These are phyloP conservation scores for Oscheius myriophilus DNA, from an alignment of 2,888 invertebrate species.

Conservation along the genomic window DNA sequence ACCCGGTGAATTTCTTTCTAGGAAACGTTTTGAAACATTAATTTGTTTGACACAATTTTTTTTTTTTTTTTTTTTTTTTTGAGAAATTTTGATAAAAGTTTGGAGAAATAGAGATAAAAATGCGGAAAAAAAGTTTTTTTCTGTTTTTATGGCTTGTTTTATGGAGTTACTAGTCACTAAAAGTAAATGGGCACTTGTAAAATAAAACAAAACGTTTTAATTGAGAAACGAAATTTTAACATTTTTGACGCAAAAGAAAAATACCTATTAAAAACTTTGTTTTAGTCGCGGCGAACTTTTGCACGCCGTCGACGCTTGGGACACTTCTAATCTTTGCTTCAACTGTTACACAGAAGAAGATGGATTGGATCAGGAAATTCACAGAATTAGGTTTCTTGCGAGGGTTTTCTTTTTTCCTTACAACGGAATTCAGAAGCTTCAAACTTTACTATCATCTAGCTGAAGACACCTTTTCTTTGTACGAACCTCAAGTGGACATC, in stretches of 20 bases:
- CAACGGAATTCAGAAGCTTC: conserved; percentile 30
- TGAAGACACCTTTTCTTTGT: conserved; percentile 44
- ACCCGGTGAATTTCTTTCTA: no score
- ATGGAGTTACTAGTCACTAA: no score
- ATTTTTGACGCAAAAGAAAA: neutral
- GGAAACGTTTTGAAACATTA: no score
- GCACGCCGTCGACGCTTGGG: conserved; percentile 18
- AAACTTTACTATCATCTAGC: conserved; percentile 46
- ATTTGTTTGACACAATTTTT: no score
- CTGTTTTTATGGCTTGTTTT: no score
- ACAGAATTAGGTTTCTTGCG: conserved; percentile 33
- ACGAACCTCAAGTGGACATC: conserved; percentile 49
- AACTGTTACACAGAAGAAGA: conserved; percentile 50
- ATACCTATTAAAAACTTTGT: neutral
- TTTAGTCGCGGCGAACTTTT: conserved; percentile 28
- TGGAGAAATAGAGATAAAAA: no score
- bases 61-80: no score
- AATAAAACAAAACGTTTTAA: no score
- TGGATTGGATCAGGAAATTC: conserved; percentile 44
- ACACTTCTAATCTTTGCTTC: conserved; percentile 38
- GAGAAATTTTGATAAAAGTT: no score
- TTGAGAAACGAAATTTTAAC: no score
- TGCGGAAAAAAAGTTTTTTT: no score
- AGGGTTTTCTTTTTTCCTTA: neutral
- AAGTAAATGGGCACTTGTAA: no score